Base-by-base conservation (phyloP, 2,113 vertebrate genomes). In the Rhineura floridana region DNA sequence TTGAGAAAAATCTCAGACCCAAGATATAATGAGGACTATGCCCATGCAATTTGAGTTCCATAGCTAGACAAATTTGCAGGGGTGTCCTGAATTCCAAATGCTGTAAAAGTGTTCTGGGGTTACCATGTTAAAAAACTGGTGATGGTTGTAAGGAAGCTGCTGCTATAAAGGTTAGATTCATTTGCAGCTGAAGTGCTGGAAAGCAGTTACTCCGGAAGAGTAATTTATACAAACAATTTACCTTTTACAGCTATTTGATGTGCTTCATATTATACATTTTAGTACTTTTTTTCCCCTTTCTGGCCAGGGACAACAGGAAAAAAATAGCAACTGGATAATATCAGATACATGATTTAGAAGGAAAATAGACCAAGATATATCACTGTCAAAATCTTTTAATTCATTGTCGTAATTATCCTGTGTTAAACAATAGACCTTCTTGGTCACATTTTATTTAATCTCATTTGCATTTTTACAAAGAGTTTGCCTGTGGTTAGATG, bases 1-100 rank as follows among this genome's bases (percentile, higher is more conserved):
- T 84, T 88, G 69, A 52, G 28, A 83, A 84, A 90, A 90, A 83
- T 87, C 78, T 87, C 89, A 92, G 50, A 76, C 36, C 44, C 4
- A 65, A 65, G n/a, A 11, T 44, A 50, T 33, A 82, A 55, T 83
- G 55, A 86, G 15, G 30, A 87, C 83, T 59, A 46, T 44, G 82
- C 8, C 1, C 62, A 90, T 72, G 39, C 52, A 28, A 84, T 81
- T 87, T 86, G 78, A 83, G 9, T 69, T 76, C 0, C 1, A 76
- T 75, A 48, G 79, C 30, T 59, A 23, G 21, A 52, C 33, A 36
- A 13, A 4, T 2, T 39, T 77, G 8, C 33, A 77, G 1, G 1
- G 12, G 0, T 44, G 17, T 3, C 55, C 1, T 12, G 3, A 50
- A 87, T 75, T 81, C 2, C 21, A 67, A 25, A 5, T 28, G 85